These are phyloP conservation scores for Poecilia wingei DNA, from an alignment of 2,797 vertebrate species.

Conservation along the genomic window DNA sequence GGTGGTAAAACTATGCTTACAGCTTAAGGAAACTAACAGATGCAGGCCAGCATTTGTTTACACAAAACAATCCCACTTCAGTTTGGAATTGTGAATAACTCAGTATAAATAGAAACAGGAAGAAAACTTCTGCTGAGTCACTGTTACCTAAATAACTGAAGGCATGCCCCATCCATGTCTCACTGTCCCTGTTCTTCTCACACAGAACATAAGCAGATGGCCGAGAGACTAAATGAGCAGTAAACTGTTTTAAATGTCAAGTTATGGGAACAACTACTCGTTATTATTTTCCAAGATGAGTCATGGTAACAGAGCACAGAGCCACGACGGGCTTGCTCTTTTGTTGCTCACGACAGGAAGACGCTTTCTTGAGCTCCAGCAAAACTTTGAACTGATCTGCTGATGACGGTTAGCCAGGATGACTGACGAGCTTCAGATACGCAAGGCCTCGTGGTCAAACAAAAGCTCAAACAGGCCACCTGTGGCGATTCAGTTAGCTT, in stretches of 20 bases:
- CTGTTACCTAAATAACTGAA: slow-evolving; percentile 58
- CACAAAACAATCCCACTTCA: slow-evolving; percentile 31
- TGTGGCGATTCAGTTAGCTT: slow-evolving; percentile 64
- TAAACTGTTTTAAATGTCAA: background rate
- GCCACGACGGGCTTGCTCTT: slow-evolving; percentile 8
- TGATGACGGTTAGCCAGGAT: slow-evolving; percentile 25
- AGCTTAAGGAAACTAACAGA: background rate
- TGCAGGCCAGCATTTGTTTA: slow-evolving; percentile 20
- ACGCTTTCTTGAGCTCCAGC: slow-evolving; percentile 5
- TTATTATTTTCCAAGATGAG: slow-evolving; percentile 35
- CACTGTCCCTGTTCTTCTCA: slow-evolving; percentile 45
- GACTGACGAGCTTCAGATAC: slow-evolving; percentile 25
- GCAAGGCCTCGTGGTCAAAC: slow-evolving; percentile 50
- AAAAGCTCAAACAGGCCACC: slow-evolving; percentile 62
- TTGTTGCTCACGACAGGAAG: slow-evolving; percentile 16
- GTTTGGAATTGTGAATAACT: slow-evolving; percentile 55
- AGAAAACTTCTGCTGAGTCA: slow-evolving; percentile 65
- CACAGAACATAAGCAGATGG: slow-evolving; percentile 20
- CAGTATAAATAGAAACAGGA: slow-evolving; percentile 71
- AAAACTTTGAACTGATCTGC: slow-evolving; percentile 5
- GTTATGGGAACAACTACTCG: slow-evolving; percentile 10
- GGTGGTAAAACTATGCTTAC: too few species aligned
- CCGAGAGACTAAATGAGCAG: slow-evolving; percentile 19
- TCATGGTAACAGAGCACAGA: slow-evolving; percentile 27
- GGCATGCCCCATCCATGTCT: slow-evolving; percentile 31